Evolutionary conservation across 92 coral and sea anemone genomes (phyloP).

Genomic region (Porites rus): DNA sequence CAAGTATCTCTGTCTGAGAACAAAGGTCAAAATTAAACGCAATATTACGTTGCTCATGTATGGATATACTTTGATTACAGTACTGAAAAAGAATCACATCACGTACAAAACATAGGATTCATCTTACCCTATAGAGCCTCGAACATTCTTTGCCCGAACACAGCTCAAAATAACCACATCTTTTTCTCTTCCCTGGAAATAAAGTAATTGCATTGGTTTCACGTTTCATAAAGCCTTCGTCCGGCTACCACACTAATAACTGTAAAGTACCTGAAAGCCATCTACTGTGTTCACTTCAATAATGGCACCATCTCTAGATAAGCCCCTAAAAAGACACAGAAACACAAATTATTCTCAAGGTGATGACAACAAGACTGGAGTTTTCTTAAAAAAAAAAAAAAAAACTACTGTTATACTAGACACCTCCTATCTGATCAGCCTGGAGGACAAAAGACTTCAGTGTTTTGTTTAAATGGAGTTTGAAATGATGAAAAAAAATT

Average conservation of each 20-base stretch:
- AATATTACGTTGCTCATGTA: not conserved
- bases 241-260: not conserved
- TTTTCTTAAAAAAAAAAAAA: no score
- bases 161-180: constrained; percentile 91
- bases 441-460: no score
- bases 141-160: constrained; percentile 76
- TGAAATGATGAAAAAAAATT: no score
- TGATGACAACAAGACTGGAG: not conserved
- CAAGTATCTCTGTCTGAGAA: not conserved
- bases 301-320: constrained; percentile 2
- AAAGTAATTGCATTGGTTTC: not conserved
- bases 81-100: no score
- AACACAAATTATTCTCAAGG: not conserved
- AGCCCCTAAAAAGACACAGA: constrained; percentile 14
- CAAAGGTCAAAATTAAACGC: not conserved
- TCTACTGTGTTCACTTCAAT: constrained; percentile 97
- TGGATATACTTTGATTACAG: not conserved
- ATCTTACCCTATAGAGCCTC: constrained; percentile 86
- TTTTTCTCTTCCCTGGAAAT: constrained; percentile 90
- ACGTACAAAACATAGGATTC: not conserved
- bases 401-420: no score
- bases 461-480: no score
- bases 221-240: not conserved
- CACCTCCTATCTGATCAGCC: no score
- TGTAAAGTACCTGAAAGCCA: constrained; percentile 83